These are phyloP conservation scores for Ctenochaetus hawaiiensis DNA, from an alignment of 2,797 vertebrate genomes.

Conservation along the genomic window DNA sequence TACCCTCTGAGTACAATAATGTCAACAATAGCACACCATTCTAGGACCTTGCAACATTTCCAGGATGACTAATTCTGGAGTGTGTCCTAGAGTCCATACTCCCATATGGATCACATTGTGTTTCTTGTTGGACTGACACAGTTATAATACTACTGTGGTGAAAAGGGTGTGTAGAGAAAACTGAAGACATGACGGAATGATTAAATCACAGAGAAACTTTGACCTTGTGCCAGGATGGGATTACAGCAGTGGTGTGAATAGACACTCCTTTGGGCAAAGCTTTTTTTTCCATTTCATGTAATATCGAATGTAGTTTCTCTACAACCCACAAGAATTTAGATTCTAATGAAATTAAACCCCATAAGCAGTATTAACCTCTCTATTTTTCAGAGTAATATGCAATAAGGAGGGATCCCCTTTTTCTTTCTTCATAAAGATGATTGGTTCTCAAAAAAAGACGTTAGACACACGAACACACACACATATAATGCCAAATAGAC, in stretches of 20 bases:
- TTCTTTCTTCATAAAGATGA: not conserved
- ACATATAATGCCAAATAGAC: slow-evolving; percentile 33
- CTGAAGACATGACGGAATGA: slow-evolving; percentile 60
- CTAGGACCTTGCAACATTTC: slow-evolving; percentile 68
- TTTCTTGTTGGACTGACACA: slow-evolving; percentile 42
- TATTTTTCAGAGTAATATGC: not conserved
- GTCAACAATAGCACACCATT: slow-evolving; percentile 56
- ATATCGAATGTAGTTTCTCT: not conserved
- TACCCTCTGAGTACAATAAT: slow-evolving; percentile 51
- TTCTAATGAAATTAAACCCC: not conserved
- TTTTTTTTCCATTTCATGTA: slow-evolving; percentile 50
- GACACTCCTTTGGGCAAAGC: slow-evolving; percentile 60
- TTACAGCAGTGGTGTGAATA: slow-evolving; percentile 48
- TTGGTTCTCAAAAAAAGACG: slow-evolving; percentile 27
- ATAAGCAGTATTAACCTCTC: not conserved
- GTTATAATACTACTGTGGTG: slow-evolving; percentile 44
- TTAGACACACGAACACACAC: slow-evolving; percentile 12
- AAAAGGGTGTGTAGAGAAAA: slow-evolving; percentile 73
- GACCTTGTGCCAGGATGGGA: slow-evolving; percentile 61
- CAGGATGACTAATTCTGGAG: slow-evolving; percentile 70
- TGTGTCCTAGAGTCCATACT: slow-evolving; percentile 48
- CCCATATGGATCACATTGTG: slow-evolving; percentile 39
- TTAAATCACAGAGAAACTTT: slow-evolving; percentile 68
- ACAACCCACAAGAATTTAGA: slow-evolving; percentile 3
- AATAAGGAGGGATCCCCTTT: not conserved